Evolutionary conservation across 2,113 vertebrate genomes (phyloP), one percentile per base, ranked within the genome.

Genomic region (Salvator merianae): DNA sequence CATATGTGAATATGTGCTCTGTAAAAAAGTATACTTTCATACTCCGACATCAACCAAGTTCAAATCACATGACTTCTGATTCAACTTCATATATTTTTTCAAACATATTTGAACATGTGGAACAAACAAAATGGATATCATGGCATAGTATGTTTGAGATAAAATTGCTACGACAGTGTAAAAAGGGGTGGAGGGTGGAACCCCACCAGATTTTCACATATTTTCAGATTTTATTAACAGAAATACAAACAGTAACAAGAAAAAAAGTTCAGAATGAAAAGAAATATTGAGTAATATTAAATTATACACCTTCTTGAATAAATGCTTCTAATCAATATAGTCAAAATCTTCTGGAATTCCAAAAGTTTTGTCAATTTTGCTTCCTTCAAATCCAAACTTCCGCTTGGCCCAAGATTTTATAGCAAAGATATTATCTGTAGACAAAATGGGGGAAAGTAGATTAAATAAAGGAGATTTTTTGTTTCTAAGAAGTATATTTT

Each of bases 331-430:
- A 91, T 99, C 98, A 93, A 99, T 90, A 88, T 99, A 99, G 94
- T 99, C 99, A 88, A 99, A 97, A 91, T 99, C 98, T 93, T 99
- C 99, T 0, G 99, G 98, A 92, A 99, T 99, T 92, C 98, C 98
- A 92, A 99, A 99, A 59, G 96, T 97, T 96, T 99, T 99, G 91
- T 99, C 95, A 90, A 99, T 97, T 90, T 94, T 97, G 90, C 93
- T 95, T 89, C 98, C 97, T 93, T 99, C 98, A 68, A 99, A 97
- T 80, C 97, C 94, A 93, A 99, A 99, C 93, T 99, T 99, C 94
- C 96, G 98, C 93, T 99, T 99, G 77, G 98, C 98, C 99, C 99
- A 99, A 30, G 97, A 98, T 95, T 98, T 99, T 90, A 99, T 96
- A 81, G 98, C 95, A 91, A 99, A 99, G 88, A 99, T 95, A 83